Percentiles rank a stretch among this genome's conserved stretches.
Evolutionary conservation across 2,113 vertebrate genomes (phyloP).

Genomic region (Gymnorhina tibicen): DNA sequence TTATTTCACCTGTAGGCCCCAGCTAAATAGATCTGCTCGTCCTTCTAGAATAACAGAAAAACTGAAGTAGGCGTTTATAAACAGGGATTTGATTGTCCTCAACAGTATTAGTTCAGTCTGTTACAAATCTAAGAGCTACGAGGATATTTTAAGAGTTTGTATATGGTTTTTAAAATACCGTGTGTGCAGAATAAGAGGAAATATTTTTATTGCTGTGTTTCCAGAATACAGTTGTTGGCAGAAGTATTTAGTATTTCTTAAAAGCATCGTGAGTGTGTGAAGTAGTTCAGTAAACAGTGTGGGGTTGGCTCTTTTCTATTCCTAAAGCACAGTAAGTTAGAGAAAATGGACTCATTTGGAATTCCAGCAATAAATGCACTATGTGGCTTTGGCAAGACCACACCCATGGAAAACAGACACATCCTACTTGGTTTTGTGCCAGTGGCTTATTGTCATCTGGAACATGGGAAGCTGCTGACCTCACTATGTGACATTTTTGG

Average conservation of each 20-base stretch:
- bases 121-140: constrained; percentile 41
- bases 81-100: constrained; percentile 20
- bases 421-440: background rate
- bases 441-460: background rate
- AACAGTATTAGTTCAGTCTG: background rate
- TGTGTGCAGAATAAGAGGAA: constrained; percentile 22
- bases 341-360: background rate
- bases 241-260: background rate
- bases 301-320: background rate
- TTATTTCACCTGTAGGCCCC: constrained; percentile 4
- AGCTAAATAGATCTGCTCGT: background rate
- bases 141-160: constrained; percentile 55
- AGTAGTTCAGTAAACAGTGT: background rate
- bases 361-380: background rate
- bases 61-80: background rate
- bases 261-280: background rate
- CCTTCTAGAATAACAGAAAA: constrained; percentile 3
- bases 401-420: background rate
- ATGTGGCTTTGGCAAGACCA: background rate
- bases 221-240: background rate
- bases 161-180: background rate
- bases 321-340: background rate
- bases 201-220: constrained; percentile 32
- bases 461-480: background rate
- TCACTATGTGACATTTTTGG: background rate